Base-by-base conservation (phyloP, 2,113 vertebrate species). In the Prionailurus bengalensis region DNA sequence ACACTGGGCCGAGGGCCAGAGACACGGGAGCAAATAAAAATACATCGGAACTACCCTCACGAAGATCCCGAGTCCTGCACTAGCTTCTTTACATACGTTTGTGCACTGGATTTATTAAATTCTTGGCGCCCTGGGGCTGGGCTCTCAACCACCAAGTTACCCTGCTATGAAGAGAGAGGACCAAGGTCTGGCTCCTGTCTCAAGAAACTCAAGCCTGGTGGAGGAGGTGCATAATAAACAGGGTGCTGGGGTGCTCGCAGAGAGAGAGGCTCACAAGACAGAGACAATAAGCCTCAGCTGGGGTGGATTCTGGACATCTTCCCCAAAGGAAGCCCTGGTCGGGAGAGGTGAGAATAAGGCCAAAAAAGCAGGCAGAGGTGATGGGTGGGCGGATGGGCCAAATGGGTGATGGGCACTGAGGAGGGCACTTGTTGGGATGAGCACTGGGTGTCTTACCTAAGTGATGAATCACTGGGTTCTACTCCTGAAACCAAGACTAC, bases 1-100 rank as follows among this genome's bases (percentile, higher is more conserved):
- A 36, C 73, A 6, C 66, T 19, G 23, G 11, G n/a, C 48, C 45
- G 7, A 45, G 70, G 4, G 58, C 45, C 78, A 51, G 31, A n/a
- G 0, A 17, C 70, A 80, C 55, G 36, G 5, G 51, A 9, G 16
- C 13, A 12, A 51, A 53, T 27, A 15, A 17, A 33, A 63, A 58
- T 66, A 39, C 53, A n/a, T 0, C 0, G 23, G 31, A 11, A 6
- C 78, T 15, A 23, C 16, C 80, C 42, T 63, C n/a, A 0, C 2
- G 42, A 36, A 88, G n/a, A 39, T 11, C 23, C 66, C 4, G 11
- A 53, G 76, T 17, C 29, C 71, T 8, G 11, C 11, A 55, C 70
- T 10, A 19, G 80, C 36, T 71, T 58, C 55, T 78, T 74, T 23
- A 10, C 0, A 17, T 2, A 15, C 23, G 7, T 68, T 36, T 48